These are phyloP conservation scores for Odocoileus virginianus DNA, from an alignment of 2,113 vertebrate species.

Conservation along the genomic window DNA sequence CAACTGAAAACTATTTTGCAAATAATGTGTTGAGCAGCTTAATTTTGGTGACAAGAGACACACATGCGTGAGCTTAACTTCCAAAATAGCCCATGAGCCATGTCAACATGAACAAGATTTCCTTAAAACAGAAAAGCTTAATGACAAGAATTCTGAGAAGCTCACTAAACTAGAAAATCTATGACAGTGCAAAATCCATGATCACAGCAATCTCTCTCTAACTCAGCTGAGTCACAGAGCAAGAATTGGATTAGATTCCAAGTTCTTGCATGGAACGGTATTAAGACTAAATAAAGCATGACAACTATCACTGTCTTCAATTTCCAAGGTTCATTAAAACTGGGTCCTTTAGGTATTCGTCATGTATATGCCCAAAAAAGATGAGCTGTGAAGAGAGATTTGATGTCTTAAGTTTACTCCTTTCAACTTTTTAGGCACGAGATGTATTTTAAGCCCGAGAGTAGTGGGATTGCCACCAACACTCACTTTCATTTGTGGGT, in stretches of 20 bases:
- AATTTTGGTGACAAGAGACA: neutral
- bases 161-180: neutral
- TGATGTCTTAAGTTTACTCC: rapidly evolving
- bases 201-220: neutral
- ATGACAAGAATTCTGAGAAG: neutral
- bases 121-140: neutral
- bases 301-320: rapidly evolving
- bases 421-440: neutral
- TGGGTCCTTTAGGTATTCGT: rapidly evolving
- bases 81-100: neutral
- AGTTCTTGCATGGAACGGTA: neutral
- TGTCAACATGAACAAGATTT: neutral
- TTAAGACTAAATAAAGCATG: rapidly evolving
- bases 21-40: neutral
- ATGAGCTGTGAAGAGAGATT: rapidly evolving
- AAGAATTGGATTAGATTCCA: neutral
- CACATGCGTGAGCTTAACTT: neutral
- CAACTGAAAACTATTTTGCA: neutral
- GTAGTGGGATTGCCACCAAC: rapidly evolving
- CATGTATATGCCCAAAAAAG: rapidly evolving
- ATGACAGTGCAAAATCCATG: neutral
- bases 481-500: rapidly evolving
- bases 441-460: neutral
- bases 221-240: neutral
- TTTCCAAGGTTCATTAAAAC: neutral